Base-by-base conservation (phyloP, 2,797 vertebrate genomes). In the Emys orbicularis region DNA sequence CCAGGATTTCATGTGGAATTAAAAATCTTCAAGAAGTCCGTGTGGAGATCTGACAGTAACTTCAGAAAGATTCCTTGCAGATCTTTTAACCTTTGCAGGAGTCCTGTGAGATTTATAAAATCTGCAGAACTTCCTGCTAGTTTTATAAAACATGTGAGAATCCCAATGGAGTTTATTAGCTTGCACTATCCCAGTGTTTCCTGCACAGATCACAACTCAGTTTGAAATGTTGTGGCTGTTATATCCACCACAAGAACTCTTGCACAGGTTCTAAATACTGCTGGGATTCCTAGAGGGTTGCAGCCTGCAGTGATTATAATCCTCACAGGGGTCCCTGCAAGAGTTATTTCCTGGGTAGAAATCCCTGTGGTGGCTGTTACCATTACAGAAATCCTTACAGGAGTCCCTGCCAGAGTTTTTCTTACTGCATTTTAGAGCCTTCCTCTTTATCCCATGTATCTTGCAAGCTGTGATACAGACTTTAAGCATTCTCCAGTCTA, bases 211-310 rank as follows among this genome's bases (percentile, higher is more conserved):
- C 84, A 59, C 23, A 79, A 52, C 29, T 83, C 44, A 21, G 76
- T 88, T 94, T 91, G 61, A 90, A 49, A 80, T 1, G 0, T 31
- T 88, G 41, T 77, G 72, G 11, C 59, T 47, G 41, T 23, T 91
- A 80, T 53, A 57, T 57, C 9, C 25, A 65, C 44, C 56, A 1
- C 0, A 0, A 31, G 41, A 79, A 21, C 5, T 25, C 57, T 91
- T 79, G 47, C 56, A n/a, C 0, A 1, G 27, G 52, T 50, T 59
- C n/a, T 4, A 0, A 89, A 37, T 2, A 3, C 27, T 72, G 9
- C 56, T 9, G 0, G 31, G 0, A 74, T 34, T 65, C 47, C 77
- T 65, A 54, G 5, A 1, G 2, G 54, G 29, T n/a, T 65, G 54
- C 53, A 29, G 50, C 81, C 47, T 15, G 47, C 68, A n/a, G n/a